Base-by-base conservation (phyloP, 1,140 invertebrate genomes). In the Thereuonema tuberculata region DNA sequence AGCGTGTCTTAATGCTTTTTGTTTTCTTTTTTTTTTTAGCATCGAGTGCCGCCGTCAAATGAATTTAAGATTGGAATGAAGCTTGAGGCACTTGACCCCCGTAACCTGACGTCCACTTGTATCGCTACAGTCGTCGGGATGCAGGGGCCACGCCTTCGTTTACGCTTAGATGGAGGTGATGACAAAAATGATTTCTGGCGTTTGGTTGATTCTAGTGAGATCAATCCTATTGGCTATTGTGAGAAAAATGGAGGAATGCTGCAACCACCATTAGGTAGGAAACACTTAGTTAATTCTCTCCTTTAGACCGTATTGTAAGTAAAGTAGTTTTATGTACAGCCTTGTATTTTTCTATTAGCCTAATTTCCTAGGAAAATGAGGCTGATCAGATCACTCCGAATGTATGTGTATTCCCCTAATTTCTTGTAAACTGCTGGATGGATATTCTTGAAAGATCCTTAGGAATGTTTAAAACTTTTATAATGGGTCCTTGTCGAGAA, bases 181-280 rank as follows among this genome's bases (percentile, higher is more conserved):
- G 92, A 95, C 69, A 94, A 93, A 71, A 98, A 98, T 77, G 93
- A 97, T 75, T 98, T 98, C 71, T 98, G 93, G 93, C 78, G 93
- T 58, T 76, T 98, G 25, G 92, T 97, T 0, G 94, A 98, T 76
- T 92, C 91, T 20, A 85, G 83, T 62, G 92, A 96, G 68, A 92
- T 98, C 53, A 89, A 95, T 77, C 85, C 89, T 3, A 91, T 97
- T 69, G 94, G 93, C 1, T 83, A 91, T 69, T 94, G 91, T 76
- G 90, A 97, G 71, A 90, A 90, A 74, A 83, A 86, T 69, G 89
- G 89, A 37, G 91, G 87, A 12, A 89, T 94, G 82, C 72, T 95
- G 47, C 89, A 93, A 69, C 91, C 92, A n/a, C 85, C 85, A 60
- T 69, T 87, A 63, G 81, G 79, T 79, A 70, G 63, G 60, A 63